Base-by-base conservation (phyloP, 2,113 vertebrate species). In the Caranx ignobilis region DNA sequence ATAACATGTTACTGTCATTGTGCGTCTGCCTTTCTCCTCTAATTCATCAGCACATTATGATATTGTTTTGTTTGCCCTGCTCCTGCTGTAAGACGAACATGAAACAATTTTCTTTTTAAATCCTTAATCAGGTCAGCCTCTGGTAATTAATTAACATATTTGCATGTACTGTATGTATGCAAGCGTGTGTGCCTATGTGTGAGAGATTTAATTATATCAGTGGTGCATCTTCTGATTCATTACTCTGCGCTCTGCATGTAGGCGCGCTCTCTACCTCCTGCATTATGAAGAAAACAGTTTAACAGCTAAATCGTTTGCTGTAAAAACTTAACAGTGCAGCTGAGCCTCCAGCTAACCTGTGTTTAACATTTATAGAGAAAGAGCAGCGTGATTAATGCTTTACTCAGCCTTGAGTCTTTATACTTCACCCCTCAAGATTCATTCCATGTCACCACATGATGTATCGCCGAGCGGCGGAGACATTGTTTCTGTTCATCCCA, bases 21-120 rank as follows among this genome's bases (percentile, higher is more conserved):
- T 32, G 78, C 35, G 5, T 73, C 75, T 54, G 69, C 69, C 66
- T 77, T 77, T 60, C 55, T 37, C 18, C 75, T 75, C 75, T 85
- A 71, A 89, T 83, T 89, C 79, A 85, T 89, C 76, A 83, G 71
- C 74, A 65, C 71, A 81, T 83, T 88, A 82, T 85, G 75, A 79
- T 81, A 59, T 79, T 86, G 78, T 82, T 87, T 87, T 84, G 54
- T 86, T 89, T 87, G 70, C 45, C 41, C 37, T 79, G 57, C 48
- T 19, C 11, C 67, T 19, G 60, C 55, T 52, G 59, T 19, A 57
- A 47, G 64, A 86, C 70, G 70, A 82, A 12, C 68, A 75, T 52
- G 2, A 80, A 80, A 71, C 76, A 5, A 19, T 83, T 80, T 82
- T 81, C 39, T 31, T 68, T 82, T 70, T 41, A 80, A 76, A 77